A percentile compares a stretch with the other conserved stretches of the same genome.
phyloP scores from a whole-genome alignment of 2,113 vertebrate species.

The Laterallus jamaicensis region DNA sequence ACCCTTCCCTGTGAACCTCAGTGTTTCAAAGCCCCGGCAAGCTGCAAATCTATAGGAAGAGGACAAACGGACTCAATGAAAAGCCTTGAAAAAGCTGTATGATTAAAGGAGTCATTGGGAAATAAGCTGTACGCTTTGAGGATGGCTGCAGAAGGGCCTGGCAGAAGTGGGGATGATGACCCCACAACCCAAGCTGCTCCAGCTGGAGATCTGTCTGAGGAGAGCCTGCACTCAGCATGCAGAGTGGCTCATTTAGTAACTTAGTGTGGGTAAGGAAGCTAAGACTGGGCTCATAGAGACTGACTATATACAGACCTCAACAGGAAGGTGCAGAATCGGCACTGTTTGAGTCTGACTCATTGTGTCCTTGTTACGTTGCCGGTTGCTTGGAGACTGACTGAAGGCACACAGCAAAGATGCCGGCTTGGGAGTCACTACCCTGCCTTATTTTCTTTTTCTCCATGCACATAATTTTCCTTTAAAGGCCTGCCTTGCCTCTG shows the following conservation, averaged over 20 bases:
- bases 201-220: not conserved
- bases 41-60: not conserved
- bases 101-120: not conserved
- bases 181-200: not conserved
- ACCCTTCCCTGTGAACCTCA: not conserved
- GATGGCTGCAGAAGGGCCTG: not conserved
- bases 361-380: not conserved
- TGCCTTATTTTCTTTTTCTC: conserved; percentile 54
- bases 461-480: conserved; percentile 26
- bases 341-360: conserved; percentile 32
- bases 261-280: not conserved
- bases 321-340: not conserved
- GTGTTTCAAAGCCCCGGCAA: not conserved
- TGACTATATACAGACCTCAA: not conserved
- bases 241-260: not conserved
- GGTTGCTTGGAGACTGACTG: conserved; percentile 38
- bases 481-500: conserved; percentile 40
- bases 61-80: not conserved
- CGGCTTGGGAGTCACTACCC: not conserved
- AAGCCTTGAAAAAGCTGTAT: not conserved
- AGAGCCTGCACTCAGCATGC: not conserved
- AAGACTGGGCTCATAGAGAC: not conserved
- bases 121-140: not conserved
- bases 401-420: not conserved
- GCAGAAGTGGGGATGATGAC: not conserved